These are phyloP conservation scores for Struthidea cinerea DNA, from an alignment of 2,113 vertebrate species.

Conservation along the genomic window DNA sequence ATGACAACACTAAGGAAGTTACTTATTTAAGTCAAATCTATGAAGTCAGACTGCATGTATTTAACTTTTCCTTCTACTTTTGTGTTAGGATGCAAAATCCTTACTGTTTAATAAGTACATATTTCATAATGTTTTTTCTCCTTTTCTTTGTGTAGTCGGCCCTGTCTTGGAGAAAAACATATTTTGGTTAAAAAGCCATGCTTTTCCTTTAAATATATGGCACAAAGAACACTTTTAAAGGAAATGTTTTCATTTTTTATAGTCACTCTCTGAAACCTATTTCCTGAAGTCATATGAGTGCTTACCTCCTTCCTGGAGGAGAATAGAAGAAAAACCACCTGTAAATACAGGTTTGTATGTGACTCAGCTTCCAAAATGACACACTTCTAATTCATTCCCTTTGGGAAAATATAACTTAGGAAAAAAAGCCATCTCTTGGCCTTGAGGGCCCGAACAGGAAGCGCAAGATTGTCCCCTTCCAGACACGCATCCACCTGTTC, in stretches of 20 bases:
- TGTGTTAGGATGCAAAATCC: not conserved
- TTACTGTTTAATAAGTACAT: not conserved
- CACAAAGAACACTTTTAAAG: not conserved
- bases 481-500: not conserved
- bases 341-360: not conserved
- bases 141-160: not conserved
- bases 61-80: not conserved
- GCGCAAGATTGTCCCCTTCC: rapidly evolving
- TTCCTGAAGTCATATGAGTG: not conserved
- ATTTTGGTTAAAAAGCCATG: not conserved
- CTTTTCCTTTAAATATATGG: not conserved
- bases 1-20: not conserved
- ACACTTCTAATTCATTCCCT: not conserved
- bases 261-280: not conserved
- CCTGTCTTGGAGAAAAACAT: not conserved
- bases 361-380: not conserved
- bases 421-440: not conserved
- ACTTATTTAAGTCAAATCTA: not conserved
- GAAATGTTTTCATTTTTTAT: not conserved
- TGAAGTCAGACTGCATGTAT: not conserved
- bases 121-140: not conserved
- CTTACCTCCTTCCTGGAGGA: not conserved
- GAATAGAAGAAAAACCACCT: not conserved
- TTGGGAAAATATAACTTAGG: not conserved
- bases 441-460: not conserved